phyloP scores from a whole-genome alignment of 2,797 vertebrate species.

The Delichon dasypus region DNA sequence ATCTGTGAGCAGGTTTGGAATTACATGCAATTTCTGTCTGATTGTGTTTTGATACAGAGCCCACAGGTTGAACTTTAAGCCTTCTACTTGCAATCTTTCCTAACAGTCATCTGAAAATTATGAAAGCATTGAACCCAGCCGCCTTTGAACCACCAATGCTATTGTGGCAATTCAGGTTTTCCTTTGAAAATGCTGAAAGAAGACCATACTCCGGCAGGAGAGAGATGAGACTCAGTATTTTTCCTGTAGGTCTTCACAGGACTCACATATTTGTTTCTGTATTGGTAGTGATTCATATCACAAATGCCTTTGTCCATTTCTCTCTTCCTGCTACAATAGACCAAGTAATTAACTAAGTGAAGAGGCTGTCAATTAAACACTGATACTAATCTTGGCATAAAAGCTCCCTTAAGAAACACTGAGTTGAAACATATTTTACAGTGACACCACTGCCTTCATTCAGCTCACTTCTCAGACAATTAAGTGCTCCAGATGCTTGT shows the following conservation, averaged over 20 bases:
- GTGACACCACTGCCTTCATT: constrained; percentile 75
- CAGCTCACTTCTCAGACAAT: constrained; percentile 79
- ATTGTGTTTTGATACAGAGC: neutral
- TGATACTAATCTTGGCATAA: constrained; percentile 84
- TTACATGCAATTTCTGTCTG: neutral
- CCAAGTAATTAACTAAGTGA: constrained; percentile 81
- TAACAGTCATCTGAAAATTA: constrained; percentile 22
- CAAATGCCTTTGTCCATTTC: constrained; percentile 77
- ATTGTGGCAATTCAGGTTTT: constrained; percentile 55
- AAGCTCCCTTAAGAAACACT: constrained; percentile 77
- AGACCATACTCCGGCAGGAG: constrained; percentile 13
- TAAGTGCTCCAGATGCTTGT: constrained; percentile 79
- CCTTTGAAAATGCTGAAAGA: constrained; percentile 62
- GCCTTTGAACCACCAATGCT: constrained; percentile 30
- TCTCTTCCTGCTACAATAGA: constrained; percentile 72
- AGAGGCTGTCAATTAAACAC: constrained; percentile 85
- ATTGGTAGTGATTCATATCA: constrained; percentile 74
- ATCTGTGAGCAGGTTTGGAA: neutral
- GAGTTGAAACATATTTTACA: constrained; percentile 77
- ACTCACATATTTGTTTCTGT: constrained; percentile 69
- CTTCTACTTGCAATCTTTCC: constrained; percentile 43
- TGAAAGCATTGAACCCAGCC: constrained; percentile 36
- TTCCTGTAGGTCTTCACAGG: constrained; percentile 7
- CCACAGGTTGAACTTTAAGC: constrained; percentile 24
- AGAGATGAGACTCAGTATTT: constrained; percentile 43